Evolutionary conservation across 2,113 vertebrate genomes (phyloP).

Genomic region (Aleadryas rufinucha): DNA sequence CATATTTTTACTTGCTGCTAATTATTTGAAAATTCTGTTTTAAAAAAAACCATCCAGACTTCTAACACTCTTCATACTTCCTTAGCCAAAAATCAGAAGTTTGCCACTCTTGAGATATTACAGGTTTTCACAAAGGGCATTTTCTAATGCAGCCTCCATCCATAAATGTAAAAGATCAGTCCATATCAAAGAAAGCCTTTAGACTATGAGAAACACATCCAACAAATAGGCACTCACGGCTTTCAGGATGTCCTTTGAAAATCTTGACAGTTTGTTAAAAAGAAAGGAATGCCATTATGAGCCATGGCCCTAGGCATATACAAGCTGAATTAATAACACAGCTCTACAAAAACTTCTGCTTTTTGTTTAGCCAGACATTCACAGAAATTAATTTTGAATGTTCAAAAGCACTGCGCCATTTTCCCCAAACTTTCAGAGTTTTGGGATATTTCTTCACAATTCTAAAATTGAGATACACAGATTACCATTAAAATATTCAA

Average conservation of each 20-base stretch:
- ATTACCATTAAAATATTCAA: constrained; percentile 13
- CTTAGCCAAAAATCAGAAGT: constrained; percentile 32
- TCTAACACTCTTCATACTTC: background rate
- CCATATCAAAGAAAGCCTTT: constrained; percentile 64
- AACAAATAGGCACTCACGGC: constrained; percentile 57
- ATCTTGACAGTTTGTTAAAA: constrained; percentile 63
- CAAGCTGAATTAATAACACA: constrained; percentile 63
- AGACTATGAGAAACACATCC: constrained; percentile 51
- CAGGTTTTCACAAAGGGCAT: constrained; percentile 22
- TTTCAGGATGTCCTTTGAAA: constrained; percentile 69
- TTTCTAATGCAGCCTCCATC: constrained; percentile 18
- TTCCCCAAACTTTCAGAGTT: background rate
- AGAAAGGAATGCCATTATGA: constrained; percentile 67
- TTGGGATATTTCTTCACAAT: constrained; percentile 10
- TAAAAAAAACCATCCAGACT: background rate
- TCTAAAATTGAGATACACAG: background rate
- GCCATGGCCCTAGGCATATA: constrained; percentile 58
- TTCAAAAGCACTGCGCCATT: constrained; percentile 5
- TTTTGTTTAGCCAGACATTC: constrained; percentile 51
- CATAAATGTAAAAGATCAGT: constrained; percentile 58
- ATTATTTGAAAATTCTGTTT: constrained; percentile 17
- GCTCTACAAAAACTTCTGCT: constrained; percentile 49
- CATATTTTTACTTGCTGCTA: background rate
- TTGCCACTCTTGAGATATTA: constrained; percentile 40
- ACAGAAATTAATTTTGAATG: constrained; percentile 15